Base-by-base conservation (phyloP, 1,140 invertebrate genomes). In the Tetramorium alpestre region DNA sequence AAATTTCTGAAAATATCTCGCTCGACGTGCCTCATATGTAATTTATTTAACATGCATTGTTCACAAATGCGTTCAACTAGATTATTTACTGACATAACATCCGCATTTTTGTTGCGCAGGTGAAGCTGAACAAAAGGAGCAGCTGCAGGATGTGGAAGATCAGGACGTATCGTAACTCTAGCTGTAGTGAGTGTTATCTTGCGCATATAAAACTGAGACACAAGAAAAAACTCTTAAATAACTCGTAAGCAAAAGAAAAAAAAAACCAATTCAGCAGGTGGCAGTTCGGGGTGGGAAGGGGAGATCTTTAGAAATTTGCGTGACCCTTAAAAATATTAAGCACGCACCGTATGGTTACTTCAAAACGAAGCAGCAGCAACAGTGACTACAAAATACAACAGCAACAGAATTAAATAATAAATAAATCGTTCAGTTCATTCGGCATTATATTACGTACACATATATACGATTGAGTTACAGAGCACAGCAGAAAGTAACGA, bases 81-180 rank as follows among this genome's bases (percentile, higher is more conserved):
- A 72, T 64, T 7, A 49, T 41, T 64, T 16, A 28, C 44, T 81
- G 81, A 88, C 1, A 11, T 11, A n/a, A 49, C 7, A 60, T 76
- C 33, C 70, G 69, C 72, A 76, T 89, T 88, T 86, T 89, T 85
- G 8, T 90, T 86, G 87, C 95, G 64, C 96, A 98, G 98, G 97
- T 94, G 98, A 98, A 95, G 97, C 97, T 86, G 98, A 98, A 96
- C 97, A 97, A 90, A 98, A 98, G 95, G 98, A 98, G 95, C 97
- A 97, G 95, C 96, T 98, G 93, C 98, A 98, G 95, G 98, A 99
- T 95, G 97, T 97, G 93, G 98, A 99, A 96, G 98, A 98, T 95
- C 98, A 99, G 96, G 98, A 98, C 96, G 98, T 98, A 95, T 98
- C 98, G 97, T 98, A 98, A 98, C 95, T 95, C 92, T 94, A 95